phyloP scores from a whole-genome alignment of 2,113 vertebrate genomes.

The Bubo scandiacus region DNA sequence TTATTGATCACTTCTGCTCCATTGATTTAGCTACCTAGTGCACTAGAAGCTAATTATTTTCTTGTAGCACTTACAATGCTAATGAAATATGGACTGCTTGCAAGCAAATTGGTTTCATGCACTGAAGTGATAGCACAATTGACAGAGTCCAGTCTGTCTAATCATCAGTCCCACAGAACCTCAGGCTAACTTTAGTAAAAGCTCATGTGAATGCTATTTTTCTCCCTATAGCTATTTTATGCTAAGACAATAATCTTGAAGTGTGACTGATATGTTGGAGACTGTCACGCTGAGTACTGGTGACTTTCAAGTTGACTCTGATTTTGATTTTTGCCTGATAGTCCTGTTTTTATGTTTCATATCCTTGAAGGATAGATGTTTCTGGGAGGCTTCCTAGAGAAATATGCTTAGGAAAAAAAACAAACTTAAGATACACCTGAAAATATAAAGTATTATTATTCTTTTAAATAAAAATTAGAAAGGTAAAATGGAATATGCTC shows the following conservation, averaged over 20 bases:
- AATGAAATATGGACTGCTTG: conserved; percentile 20
- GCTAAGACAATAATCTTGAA: not conserved
- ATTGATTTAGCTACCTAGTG: not conserved
- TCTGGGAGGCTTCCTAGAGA: not conserved
- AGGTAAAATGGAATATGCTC: not conserved
- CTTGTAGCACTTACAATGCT: conserved; percentile 16
- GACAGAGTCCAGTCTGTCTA: not conserved
- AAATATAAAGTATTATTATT: not conserved
- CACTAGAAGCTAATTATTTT: conserved; percentile 49
- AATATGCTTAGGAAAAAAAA: not conserved
- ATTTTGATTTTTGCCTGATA: not conserved
- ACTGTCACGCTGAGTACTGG: not conserved
- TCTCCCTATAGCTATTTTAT: not conserved
- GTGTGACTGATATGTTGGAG: not conserved
- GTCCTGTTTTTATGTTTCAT: not conserved
- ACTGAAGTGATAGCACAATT: not conserved
- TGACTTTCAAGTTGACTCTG: not conserved
- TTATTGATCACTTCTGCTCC: conserved; percentile 19
- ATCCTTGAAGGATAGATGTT: not conserved
- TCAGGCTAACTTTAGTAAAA: not conserved
- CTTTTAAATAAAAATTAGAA: not conserved
- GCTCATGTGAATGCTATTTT: not conserved
- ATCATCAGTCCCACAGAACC: not conserved
- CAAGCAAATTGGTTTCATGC: not conserved
- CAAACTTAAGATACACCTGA: not conserved